Percentiles rank a stretch among this genome's conserved stretches.
Conservation (phyloP, 2,888 invertebrate species). For the Stegophylla sp. region DNA sequence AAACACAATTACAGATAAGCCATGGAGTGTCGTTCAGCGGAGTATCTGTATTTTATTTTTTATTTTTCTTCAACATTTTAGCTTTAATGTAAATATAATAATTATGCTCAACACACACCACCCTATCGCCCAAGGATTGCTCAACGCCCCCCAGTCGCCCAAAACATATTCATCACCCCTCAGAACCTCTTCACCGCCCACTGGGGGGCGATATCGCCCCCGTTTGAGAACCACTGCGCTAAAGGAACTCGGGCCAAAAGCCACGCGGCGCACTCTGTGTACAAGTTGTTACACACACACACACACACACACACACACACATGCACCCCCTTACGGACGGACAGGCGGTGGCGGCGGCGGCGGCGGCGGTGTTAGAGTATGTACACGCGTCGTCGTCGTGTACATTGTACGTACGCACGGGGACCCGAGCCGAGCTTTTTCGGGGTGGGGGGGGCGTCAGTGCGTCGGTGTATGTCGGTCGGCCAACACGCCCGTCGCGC, state of each 20-base stretch:
- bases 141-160: too few species aligned
- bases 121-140: too few species aligned
- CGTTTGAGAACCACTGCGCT: not conserved
- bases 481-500: conserved; percentile 43
- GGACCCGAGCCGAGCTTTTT: conserved; percentile 34
- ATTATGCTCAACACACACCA: too few species aligned
- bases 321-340: too few species aligned
- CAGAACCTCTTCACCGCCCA: too few species aligned
- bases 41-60: too few species aligned
- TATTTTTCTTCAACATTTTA: too few species aligned
- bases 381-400: not conserved
- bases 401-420: not conserved
- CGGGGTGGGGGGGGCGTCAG: conserved; percentile 59
- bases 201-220: not conserved
- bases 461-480: conserved; percentile 56
- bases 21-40: too few species aligned
- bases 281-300: not conserved
- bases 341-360: not conserved
- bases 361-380: not conserved
- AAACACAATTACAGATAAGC: too few species aligned
- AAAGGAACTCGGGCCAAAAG: not conserved
- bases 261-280: not conserved
- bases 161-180: too few species aligned
- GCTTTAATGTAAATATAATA: too few species aligned
- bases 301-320: not conserved